phyloP scores from a whole-genome alignment of 2,797 vertebrate genomes.

The Xiphophorus birchmanni region DNA sequence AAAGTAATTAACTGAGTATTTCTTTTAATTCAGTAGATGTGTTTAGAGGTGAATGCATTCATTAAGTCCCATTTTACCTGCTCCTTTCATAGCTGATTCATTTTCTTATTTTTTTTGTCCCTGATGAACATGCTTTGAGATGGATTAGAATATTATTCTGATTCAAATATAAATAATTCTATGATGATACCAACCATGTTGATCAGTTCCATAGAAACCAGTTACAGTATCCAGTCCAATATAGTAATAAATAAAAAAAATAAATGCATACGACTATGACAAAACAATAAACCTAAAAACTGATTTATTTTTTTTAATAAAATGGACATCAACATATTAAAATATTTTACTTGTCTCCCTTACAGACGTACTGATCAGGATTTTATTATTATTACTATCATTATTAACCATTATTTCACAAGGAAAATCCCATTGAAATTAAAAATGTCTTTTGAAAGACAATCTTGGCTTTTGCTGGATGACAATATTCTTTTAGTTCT shows the following conservation, averaged over 20 bases:
- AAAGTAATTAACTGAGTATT: neutral
- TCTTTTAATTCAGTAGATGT: neutral
- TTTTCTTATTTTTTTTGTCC: neutral
- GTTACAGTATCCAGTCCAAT: neutral
- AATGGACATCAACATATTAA: neutral
- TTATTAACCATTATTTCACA: too few species aligned
- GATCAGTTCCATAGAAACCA: neutral
- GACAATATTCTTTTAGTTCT: neutral
- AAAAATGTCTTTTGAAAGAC: too few species aligned
- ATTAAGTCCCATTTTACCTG: neutral
- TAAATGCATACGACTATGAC: neutral
- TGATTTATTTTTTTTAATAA: neutral
- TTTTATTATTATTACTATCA: too few species aligned
- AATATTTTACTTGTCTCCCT: neutral
- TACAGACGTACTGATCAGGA: neutral
- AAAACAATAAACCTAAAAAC: neutral
- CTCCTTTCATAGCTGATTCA: neutral
- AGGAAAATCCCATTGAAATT: too few species aligned
- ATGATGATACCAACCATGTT: neutral
- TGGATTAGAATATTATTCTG: too few species aligned
- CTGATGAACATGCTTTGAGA: neutral
- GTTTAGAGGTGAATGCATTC: neutral
- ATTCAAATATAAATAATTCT: neutral
- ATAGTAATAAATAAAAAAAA: neutral
- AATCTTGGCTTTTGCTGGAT: neutral